Conservation (phyloP, 2,113 vertebrate genomes). For the Lamprologus sp. region DNA sequence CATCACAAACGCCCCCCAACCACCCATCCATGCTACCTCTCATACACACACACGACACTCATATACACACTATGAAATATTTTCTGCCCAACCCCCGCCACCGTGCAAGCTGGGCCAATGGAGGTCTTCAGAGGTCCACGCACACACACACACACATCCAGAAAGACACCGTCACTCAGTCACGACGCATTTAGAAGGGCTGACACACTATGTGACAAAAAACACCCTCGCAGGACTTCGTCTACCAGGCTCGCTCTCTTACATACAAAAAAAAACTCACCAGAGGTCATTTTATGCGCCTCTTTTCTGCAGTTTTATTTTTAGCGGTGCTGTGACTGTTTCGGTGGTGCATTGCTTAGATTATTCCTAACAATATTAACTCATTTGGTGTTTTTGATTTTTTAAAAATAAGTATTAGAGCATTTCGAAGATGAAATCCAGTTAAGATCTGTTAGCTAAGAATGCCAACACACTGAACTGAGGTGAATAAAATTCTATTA, state of each 20-base stretch:
- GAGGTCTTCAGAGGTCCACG: conserved; percentile 14
- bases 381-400: neutral
- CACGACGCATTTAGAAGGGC: conserved; percentile 7
- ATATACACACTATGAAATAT: neutral
- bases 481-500: neutral
- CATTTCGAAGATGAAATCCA: neutral
- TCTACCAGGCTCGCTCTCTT: neutral
- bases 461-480: neutral
- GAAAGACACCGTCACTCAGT: conserved; percentile 17
- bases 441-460: neutral
- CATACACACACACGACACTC: neutral
- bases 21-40: neutral
- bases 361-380: neutral
- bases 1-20: neutral
- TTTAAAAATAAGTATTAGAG: neutral
- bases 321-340: neutral
- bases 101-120: conserved; percentile 5
- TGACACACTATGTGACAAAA: conserved; percentile 17
- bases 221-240: neutral
- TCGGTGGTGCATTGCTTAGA: neutral
- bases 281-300: neutral
- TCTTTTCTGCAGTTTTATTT: neutral
- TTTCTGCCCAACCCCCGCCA: neutral
- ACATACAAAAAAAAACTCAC: neutral
- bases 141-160: neutral